These are phyloP conservation scores for Listronotus bonariensis DNA, from an alignment of 1,140 invertebrate genomes.

Conservation along the genomic window DNA sequence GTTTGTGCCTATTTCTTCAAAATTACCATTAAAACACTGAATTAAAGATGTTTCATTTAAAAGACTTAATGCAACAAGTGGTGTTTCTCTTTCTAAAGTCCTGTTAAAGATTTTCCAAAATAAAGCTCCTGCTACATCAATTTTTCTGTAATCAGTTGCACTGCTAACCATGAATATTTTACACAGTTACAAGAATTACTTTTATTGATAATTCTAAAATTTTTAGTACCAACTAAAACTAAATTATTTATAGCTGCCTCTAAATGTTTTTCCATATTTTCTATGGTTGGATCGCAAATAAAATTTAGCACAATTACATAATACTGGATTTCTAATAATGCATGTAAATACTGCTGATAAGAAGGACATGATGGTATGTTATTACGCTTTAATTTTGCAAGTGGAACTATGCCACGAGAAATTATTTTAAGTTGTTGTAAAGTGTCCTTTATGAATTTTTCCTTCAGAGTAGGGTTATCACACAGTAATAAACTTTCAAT, in stretches of 20 bases:
- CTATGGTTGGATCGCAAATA: slow-evolving; percentile 24
- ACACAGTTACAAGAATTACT: slow-evolving; percentile 40
- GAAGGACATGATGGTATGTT: slow-evolving; percentile 33
- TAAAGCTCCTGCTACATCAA: slow-evolving; percentile 9
- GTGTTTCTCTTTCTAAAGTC: slow-evolving; percentile 32
- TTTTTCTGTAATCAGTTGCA: slow-evolving; percentile 36
- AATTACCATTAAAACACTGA: slow-evolving; percentile 17
- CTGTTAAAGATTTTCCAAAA: slow-evolving; percentile 46
- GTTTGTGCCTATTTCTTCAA: slow-evolving; percentile 25
- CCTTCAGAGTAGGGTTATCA: slow-evolving; percentile 19
- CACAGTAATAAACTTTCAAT: slow-evolving; percentile 30
- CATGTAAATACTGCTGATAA: slow-evolving; percentile 47
- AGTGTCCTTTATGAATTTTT: slow-evolving; percentile 19
- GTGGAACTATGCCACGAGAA: slow-evolving; percentile 16
- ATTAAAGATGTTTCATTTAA: slow-evolving; percentile 38
- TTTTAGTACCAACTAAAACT: slow-evolving; percentile 32
- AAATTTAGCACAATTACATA: slow-evolving; percentile 37
- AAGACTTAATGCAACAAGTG: slow-evolving; percentile 33
- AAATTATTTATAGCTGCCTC: slow-evolving; percentile 39
- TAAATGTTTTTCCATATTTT: slow-evolving; percentile 27
- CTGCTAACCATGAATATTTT: slow-evolving; percentile 38
- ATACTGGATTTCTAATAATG: slow-evolving; percentile 43
- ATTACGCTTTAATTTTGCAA: slow-evolving; percentile 28
- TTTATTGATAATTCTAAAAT: slow-evolving; percentile 29
- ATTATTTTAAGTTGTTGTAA: slow-evolving; percentile 30